Evolutionary conservation across 2,113 vertebrate species (phyloP).

Genomic region (Phalacrocorax aristotelis): DNA sequence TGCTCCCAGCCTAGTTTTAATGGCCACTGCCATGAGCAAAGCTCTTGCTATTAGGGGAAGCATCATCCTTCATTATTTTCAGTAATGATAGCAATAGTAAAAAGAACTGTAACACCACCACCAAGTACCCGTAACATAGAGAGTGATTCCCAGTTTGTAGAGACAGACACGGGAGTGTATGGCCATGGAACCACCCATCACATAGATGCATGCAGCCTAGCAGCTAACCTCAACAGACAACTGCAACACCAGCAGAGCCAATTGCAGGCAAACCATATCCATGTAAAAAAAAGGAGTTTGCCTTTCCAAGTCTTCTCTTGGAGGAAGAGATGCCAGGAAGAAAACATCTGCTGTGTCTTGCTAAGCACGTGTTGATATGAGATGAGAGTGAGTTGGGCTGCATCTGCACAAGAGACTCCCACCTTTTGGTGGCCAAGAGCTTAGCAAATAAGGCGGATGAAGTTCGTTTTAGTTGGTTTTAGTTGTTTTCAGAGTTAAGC

Average conservation of each 20-base stretch:
- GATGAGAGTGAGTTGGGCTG: neutral
- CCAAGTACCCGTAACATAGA: neutral
- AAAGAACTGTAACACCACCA: neutral
- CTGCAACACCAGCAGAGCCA: neutral
- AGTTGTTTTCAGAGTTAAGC: neutral
- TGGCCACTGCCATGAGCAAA: accelerated
- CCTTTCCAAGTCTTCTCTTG: neutral
- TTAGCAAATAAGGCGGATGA: neutral
- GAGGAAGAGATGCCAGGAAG: neutral
- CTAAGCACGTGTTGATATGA: neutral
- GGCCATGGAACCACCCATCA: accelerated
- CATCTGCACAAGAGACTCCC: neutral
- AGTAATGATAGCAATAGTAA: neutral
- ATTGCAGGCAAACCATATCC: conserved; percentile 2
- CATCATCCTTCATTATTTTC: neutral
- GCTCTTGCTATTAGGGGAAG: neutral
- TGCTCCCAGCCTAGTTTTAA: neutral
- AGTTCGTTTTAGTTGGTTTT: neutral
- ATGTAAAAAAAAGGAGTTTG: neutral
- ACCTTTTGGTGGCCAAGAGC: neutral
- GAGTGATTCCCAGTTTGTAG: neutral
- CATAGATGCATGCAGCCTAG: neutral
- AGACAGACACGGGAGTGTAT: accelerated
- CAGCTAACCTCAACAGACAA: conserved; percentile 18
- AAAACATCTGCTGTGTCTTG: neutral